These are phyloP conservation scores for Pteruthius melanotis DNA, from an alignment of 2,113 vertebrate genomes.

Conservation along the genomic window DNA sequence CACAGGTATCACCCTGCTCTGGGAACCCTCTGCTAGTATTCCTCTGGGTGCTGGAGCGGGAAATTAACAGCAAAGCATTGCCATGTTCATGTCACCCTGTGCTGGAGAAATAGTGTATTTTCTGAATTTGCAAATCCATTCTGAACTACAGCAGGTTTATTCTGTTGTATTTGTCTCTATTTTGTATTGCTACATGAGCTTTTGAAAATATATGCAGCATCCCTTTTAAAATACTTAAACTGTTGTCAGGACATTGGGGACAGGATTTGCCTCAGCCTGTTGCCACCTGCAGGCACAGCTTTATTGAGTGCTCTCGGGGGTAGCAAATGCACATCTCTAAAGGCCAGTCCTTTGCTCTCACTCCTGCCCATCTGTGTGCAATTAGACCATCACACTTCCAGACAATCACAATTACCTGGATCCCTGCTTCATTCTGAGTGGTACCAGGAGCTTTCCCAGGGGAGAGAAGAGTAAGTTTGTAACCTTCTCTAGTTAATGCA, in stretches of 20 bases:
- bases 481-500: not conserved
- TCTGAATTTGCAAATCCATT: not conserved
- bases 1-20: not conserved
- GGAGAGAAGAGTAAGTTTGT: not conserved
- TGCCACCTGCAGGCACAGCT: not conserved
- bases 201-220: not conserved
- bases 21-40: not conserved
- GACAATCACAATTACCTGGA: not conserved
- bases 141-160: not conserved
- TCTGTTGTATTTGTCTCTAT: not conserved
- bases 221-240: not conserved
- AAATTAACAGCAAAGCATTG: accelerated
- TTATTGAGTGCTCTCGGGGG: not conserved
- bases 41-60: not conserved
- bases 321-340: not conserved
- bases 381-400: not conserved
- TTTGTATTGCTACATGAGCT: not conserved
- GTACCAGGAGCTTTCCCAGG: not conserved
- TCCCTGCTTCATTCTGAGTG: not conserved
- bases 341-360: not conserved
- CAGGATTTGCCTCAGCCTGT: not conserved
- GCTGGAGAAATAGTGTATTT: not conserved
- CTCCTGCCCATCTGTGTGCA: not conserved
- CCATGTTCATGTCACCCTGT: not conserved
- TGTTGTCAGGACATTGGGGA: not conserved